Base-by-base conservation (phyloP, 2,797 vertebrate genomes). In the Cyprinodon diabolis region DNA sequence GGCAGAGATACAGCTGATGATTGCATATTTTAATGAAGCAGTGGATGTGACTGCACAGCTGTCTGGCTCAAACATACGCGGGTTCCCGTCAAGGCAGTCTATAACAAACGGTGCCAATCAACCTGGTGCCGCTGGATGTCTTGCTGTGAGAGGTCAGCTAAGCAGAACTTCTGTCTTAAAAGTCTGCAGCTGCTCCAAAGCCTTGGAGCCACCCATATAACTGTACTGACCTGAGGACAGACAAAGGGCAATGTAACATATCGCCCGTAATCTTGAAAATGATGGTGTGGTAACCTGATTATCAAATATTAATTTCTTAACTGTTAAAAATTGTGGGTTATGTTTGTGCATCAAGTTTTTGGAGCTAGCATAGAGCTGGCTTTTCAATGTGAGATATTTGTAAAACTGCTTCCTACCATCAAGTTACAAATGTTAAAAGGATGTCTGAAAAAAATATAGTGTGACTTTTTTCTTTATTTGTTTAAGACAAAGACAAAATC, bases 11-110 rank as follows among this genome's bases (percentile, higher is more conserved):
- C 67, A 82, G 90, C 89, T 93, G 90, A 90, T 92, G 92, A 92
- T 85, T 92, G 92, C 91, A 92, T 90, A 91, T 94, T 93, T 93
- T 92, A 88, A 84, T 25, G 71, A 84, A 73, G 75, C 60, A 43
- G 74, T n/a, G 58, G 78, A 70, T 69, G 78, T 66, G 78, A 84
- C 75, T 66, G 77, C 77, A 76, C 84, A 87, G 89, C 88, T 89
- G 79, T 75, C 83, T 91, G 85, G 80, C 35, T 74, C 74, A 71
- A 78, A 78, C 79, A 79, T 83, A 75, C 69, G 13, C 6, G 67
- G 75, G 69, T 76, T 83, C 84, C 85, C 87, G 86, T 93, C 91
- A 89, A 83, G 79, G 66, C 85, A 67, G 77, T 58, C 70, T 57
- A 71, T 77, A 85, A 80, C 79, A 92, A 90, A 87, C 81, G 71